Evolutionary conservation across 2,113 vertebrate species (phyloP).

Genomic region (Austrofundulus limnaeus): DNA sequence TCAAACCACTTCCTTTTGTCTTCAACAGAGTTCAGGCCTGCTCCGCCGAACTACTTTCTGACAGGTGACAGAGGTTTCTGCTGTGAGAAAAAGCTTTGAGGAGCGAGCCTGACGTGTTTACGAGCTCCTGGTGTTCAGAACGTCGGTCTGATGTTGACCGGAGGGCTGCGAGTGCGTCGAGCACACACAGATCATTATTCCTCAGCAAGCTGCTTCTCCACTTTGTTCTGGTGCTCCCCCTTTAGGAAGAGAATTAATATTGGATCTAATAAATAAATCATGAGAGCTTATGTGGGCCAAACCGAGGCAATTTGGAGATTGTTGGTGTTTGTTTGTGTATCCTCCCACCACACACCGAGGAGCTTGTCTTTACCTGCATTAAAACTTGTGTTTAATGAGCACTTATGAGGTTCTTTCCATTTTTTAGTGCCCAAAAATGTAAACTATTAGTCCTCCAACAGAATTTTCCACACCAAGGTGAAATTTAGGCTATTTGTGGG

Average conservation of each 20-base stretch:
- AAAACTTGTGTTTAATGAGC: slow-evolving; percentile 64
- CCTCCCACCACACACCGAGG: not conserved
- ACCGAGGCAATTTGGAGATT: slow-evolving; percentile 36
- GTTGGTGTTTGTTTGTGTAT: slow-evolving; percentile 22
- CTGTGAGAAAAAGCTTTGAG: slow-evolving; percentile 3
- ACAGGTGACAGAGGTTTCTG: not conserved
- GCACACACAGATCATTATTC: slow-evolving; percentile 44
- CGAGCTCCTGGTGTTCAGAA: slow-evolving; percentile 17
- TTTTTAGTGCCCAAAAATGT: slow-evolving; percentile 50
- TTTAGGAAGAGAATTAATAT: slow-evolving; percentile 40
- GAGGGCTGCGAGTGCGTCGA: slow-evolving; percentile 24
- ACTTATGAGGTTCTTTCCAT: slow-evolving; percentile 27
- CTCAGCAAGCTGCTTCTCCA: slow-evolving; percentile 22
- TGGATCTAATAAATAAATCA: slow-evolving; percentile 58
- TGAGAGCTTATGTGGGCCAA: slow-evolving; percentile 32
- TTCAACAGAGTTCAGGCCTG: not conserved
- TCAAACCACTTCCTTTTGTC: slow-evolving; percentile 55
- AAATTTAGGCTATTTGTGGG: slow-evolving; percentile 60
- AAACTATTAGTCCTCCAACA: slow-evolving; percentile 59
- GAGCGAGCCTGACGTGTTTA: slow-evolving; percentile 15
- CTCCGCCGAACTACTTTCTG: not conserved
- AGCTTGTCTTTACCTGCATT: slow-evolving; percentile 37
- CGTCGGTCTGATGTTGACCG: slow-evolving; percentile 22
- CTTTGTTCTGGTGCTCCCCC: slow-evolving; percentile 22
- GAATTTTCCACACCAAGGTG: slow-evolving; percentile 54